Evolutionary conservation across 1,140 invertebrate genomes (phyloP), one percentile per base, ranked within the genome.

Genomic region (Zaprionus tsacasi): DNA sequence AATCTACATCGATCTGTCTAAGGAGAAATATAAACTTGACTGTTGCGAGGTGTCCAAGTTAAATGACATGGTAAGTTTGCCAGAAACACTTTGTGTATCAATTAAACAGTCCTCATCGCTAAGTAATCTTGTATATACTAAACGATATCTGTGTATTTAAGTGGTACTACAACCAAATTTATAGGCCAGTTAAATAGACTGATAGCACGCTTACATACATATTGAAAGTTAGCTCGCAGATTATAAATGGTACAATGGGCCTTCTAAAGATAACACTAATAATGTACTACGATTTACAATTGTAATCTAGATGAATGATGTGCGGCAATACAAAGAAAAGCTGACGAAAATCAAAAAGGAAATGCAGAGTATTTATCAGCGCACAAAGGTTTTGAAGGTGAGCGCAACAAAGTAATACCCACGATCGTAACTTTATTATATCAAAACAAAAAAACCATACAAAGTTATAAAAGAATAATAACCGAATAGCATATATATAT

Each of bases 361-460:
- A 77, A 92, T 92, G 91, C 86, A 91, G 57, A 76, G 40, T 38
- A 88, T 92, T 55, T 92, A 92, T 70, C 91, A 92, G 48, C 87
- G 91, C 12, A 86, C 89, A 17, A 91, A 91, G 76, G 78, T 80
- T 1, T 67, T 92, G n/a, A 92, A 92, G 89, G 91, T 92, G 11
- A 74, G 66, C 61, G 6, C 30, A 58, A 82, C 55, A 38, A 63
- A 36, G 33, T 71, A 27, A 15, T 68, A 72, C 55, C 33, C 38
- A 67, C 30, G n/a, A 65, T 66, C 36, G 45, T 64, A 17, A 56
- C 59, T 79, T 81, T 81, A 81, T 81, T 70, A 54, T 59, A 54
- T 43, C 70, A 74, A 35, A 35, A 35, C 6, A 13, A 43, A 68
- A 68, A 68, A 82, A 48, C 43, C 57, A 72, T 57, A 57, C 52